Percentiles rank a stretch among this genome's conserved stretches.
Evolutionary conservation across 2,797 vertebrate genomes (phyloP).

Genomic region (Alosa sapidissima): DNA sequence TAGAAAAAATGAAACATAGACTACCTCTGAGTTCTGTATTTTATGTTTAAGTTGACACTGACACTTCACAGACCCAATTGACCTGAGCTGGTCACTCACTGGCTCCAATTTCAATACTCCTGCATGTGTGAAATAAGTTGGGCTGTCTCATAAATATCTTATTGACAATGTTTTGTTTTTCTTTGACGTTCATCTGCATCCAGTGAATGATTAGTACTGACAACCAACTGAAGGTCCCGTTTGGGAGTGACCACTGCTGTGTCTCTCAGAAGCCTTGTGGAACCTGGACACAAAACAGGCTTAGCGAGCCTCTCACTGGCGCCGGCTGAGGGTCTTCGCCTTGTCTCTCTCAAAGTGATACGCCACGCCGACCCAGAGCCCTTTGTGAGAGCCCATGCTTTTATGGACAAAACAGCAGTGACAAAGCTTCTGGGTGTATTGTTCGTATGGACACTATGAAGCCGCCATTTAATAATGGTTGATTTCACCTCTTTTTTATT

Average conservation of each 20-base stretch:
- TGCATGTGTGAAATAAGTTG: not conserved
- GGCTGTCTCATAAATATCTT: slow-evolving; percentile 26
- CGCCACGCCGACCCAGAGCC: slow-evolving; percentile 22
- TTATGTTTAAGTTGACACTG: not conserved
- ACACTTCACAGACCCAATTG: not conserved
- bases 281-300: slow-evolving; percentile 37
- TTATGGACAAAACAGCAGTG: not conserved
- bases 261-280: slow-evolving; percentile 26
- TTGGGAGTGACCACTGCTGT: slow-evolving; percentile 29
- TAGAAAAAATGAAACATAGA: not conserved
- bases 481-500: not conserved
- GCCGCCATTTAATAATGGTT: not conserved
- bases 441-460: not conserved
- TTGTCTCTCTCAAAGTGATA: slow-evolving; percentile 25
- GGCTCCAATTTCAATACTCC: slow-evolving; percentile 26
- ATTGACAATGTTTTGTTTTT: slow-evolving; percentile 21
- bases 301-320: slow-evolving; percentile 38
- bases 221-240: slow-evolving; percentile 32
- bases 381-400: slow-evolving; percentile 14
- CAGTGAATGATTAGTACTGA: slow-evolving; percentile 35
- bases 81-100: not conserved
- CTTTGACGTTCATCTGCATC: slow-evolving; percentile 38
- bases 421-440: slow-evolving; percentile 19
- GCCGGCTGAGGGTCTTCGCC: slow-evolving; percentile 23
- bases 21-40: not conserved